Evolutionary conservation across 2,113 vertebrate genomes (phyloP).

Genomic region (Engystomops pustulosus): DNA sequence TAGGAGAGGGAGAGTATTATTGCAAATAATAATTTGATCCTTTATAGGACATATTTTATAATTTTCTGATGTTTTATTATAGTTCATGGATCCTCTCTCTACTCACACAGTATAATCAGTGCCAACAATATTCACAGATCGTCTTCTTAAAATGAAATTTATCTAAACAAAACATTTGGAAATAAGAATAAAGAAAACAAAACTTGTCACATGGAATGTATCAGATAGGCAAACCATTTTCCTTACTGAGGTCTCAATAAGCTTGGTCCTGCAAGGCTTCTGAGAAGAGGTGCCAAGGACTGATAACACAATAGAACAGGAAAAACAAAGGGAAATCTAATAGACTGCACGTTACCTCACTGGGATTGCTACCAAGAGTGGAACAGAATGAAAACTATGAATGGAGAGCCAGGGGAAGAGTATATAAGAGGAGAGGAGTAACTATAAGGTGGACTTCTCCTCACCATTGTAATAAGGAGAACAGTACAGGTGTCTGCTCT

Average conservation of each 20-base stretch:
- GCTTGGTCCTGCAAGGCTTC: neutral
- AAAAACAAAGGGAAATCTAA: slow-evolving; percentile 3
- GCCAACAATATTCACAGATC: neutral
- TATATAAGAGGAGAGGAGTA: too few relatives aligned
- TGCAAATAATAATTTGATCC: neutral
- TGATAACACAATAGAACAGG: neutral
- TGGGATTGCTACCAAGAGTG: neutral
- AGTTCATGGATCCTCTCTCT: neutral
- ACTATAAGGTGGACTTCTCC: too few relatives aligned
- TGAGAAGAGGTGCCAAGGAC: neutral
- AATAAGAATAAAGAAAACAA: neutral
- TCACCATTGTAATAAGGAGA: too few relatives aligned
- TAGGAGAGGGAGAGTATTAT: neutral
- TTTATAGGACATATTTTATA: neutral
- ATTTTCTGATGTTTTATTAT: too few relatives aligned
- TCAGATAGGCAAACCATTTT: neutral
- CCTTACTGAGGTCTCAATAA: neutral
- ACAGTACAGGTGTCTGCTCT: too few relatives aligned
- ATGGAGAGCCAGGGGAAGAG: too few relatives aligned
- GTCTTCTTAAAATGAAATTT: neutral
- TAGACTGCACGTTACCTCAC: neutral
- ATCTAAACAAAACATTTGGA: neutral
- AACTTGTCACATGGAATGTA: neutral
- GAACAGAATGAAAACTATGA: neutral
- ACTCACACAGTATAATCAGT: neutral